These are phyloP conservation scores for Anoplolepis gracilipes DNA, from an alignment of 1,140 invertebrate genomes.

Conservation along the genomic window DNA sequence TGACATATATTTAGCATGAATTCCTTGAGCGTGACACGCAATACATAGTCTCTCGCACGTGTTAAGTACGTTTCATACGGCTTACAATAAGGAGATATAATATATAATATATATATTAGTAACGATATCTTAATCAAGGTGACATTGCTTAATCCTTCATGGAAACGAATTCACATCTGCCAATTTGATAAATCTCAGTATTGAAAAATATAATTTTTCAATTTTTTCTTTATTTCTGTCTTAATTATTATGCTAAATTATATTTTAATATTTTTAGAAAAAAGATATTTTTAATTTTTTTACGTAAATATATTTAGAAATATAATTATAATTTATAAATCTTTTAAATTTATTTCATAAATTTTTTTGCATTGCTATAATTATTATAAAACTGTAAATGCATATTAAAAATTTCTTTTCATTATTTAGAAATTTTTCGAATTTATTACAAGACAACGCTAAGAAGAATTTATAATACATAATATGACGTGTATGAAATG, in stretches of 20 bases:
- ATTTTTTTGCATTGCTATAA: not conserved
- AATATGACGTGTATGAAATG: not conserved
- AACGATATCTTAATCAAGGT: not conserved
- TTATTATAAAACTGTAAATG: not conserved
- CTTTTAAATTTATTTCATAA: not conserved
- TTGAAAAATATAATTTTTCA: not conserved
- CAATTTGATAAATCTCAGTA: not conserved
- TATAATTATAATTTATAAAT: not conserved
- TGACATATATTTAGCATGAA: slow-evolving; percentile 51
- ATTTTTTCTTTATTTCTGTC: not conserved
- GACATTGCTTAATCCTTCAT: not conserved
- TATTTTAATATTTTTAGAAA: not conserved
- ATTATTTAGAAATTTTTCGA: not conserved
- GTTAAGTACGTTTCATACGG: slow-evolving; percentile 40
- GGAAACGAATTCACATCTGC: not conserved
- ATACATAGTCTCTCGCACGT: slow-evolving; percentile 6
- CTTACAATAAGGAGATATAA: not conserved
- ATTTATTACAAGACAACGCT: not conserved
- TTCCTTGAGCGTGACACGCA: slow-evolving; percentile 66
- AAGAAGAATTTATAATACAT: not conserved
- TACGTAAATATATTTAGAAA: not conserved
- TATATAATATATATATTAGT: slow-evolving; percentile 3
- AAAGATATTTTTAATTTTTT: not conserved
- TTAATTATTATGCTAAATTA: not conserved
- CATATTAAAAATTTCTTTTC: not conserved